These are phyloP conservation scores for Dascillus cervinus DNA, from an alignment of 2,888 invertebrate genomes.

Conservation along the genomic window DNA sequence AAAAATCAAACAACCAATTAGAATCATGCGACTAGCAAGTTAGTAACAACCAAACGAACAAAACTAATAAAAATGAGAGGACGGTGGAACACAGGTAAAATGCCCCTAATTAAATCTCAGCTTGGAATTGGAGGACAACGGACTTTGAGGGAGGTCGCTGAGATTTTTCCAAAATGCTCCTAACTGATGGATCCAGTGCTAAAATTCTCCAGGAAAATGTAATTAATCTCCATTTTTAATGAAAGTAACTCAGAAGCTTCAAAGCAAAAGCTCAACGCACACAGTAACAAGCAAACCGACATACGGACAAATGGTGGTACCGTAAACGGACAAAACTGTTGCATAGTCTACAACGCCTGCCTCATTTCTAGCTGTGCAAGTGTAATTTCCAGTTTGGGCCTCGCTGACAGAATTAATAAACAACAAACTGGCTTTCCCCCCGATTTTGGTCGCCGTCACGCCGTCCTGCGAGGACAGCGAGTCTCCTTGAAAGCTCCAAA, in stretches of 20 bases:
- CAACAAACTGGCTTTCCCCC: conserved; percentile 42
- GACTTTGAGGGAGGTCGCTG: no score
- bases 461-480: conserved; percentile 35
- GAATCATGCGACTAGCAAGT: no score
- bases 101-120: no score
- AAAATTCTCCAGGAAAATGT: no score
- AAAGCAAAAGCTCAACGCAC: not conserved
- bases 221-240: no score
- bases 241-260: not conserved
- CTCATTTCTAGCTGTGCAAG: conserved; percentile 38
- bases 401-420: conserved; percentile 38
- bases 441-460: conserved; percentile 38
- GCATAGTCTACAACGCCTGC: conserved; percentile 38
- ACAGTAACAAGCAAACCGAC: conserved; percentile 24
- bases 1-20: no score
- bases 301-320: conserved; percentile 30
- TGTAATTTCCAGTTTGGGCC: conserved; percentile 40
- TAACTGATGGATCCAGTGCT: no score
- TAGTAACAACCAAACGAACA: no score
- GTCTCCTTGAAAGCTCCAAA: conserved; percentile 47
- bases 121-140: no score
- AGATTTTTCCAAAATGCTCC: no score
- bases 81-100: no score
- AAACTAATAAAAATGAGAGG: no score
- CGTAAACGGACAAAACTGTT: conserved; percentile 38